A percentile compares a stretch with the other conserved stretches of the same genome.
Evolutionary conservation across 2,888 invertebrate genomes (phyloP).

Genomic region (Diarsia rubi): DNA sequence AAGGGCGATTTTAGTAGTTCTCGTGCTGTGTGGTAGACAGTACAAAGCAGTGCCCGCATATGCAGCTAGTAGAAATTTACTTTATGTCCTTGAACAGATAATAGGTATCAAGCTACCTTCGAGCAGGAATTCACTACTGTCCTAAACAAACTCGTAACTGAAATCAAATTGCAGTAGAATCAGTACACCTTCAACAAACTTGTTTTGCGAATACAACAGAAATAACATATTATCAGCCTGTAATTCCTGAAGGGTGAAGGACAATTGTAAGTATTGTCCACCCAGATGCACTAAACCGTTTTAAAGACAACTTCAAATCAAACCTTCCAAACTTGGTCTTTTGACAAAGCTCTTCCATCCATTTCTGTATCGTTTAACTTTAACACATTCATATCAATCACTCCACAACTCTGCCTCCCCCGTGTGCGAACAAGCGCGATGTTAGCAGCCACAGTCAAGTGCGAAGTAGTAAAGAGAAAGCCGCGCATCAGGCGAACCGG

Average conservation of each 20-base stretch:
- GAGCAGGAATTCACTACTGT: background rate
- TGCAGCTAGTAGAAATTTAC: constrained; percentile 34
- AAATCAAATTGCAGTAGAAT: background rate
- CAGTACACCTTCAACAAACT: background rate
- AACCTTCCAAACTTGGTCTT: background rate
- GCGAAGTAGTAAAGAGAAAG: constrained; percentile 69
- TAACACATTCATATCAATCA: background rate
- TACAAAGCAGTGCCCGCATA: constrained; percentile 40
- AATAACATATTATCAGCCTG: background rate
- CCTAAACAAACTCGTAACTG: background rate
- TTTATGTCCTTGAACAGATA: constrained; percentile 30
- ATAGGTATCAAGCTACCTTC: background rate
- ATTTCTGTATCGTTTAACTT: background rate
- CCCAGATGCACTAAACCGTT: background rate
- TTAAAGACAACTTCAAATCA: background rate
- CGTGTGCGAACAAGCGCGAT: constrained; percentile 8
- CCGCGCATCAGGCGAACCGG: constrained; percentile 68
- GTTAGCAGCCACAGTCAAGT: constrained; percentile 39
- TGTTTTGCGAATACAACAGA: background rate
- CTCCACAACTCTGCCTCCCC: background rate
- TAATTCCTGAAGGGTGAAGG: background rate
- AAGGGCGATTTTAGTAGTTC: background rate
- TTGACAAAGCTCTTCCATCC: no score
- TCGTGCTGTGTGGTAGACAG: background rate
- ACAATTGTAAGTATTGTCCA: background rate